Evolutionary conservation across 2,888 invertebrate species (phyloP).

Genomic region (Smittia sp.): DNA sequence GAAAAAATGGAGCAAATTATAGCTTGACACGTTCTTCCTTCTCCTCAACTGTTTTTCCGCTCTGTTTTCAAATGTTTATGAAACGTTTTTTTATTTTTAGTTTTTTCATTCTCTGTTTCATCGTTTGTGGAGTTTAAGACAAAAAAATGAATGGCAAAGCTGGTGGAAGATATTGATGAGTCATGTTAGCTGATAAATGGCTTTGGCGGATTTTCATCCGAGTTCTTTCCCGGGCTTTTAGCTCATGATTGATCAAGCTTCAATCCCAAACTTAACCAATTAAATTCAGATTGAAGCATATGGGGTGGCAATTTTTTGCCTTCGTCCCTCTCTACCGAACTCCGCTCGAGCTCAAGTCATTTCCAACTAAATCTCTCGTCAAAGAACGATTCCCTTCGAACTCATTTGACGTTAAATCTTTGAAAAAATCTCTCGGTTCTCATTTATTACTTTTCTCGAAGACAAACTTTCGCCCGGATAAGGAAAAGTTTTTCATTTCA

Average conservation of each 20-base stretch:
- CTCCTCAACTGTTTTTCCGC: slow-evolving; percentile 2
- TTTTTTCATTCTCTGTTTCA: slow-evolving; percentile 16
- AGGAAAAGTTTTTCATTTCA: slow-evolving; percentile 18
- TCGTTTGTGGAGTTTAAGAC: not conserved
- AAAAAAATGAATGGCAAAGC: not conserved
- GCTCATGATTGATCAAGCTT: not conserved
- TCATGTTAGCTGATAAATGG: slow-evolving; percentile 37
- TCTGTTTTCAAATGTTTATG: slow-evolving; percentile 17
- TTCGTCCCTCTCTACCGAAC: not conserved
- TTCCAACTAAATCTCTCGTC: slow-evolving; percentile 7
- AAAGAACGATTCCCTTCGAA: not conserved
- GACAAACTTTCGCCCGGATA: not conserved
- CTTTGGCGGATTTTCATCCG: not conserved
- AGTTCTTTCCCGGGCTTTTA: not conserved
- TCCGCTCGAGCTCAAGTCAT: not conserved
- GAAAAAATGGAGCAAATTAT: slow-evolving; percentile 41
- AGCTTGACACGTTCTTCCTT: slow-evolving; percentile 41
- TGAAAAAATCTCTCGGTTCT: not conserved
- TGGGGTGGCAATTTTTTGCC: not conserved
- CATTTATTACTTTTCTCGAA: not conserved
- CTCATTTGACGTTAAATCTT: slow-evolving; percentile 9
- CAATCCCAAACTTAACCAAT: not conserved
- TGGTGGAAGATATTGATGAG: slow-evolving; percentile 31
- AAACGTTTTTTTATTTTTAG: slow-evolving; percentile 5
- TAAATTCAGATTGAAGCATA: slow-evolving; percentile 24